Evolutionary conservation across 2,113 vertebrate genomes (phyloP).

Genomic region (Podarcis raffonei): DNA sequence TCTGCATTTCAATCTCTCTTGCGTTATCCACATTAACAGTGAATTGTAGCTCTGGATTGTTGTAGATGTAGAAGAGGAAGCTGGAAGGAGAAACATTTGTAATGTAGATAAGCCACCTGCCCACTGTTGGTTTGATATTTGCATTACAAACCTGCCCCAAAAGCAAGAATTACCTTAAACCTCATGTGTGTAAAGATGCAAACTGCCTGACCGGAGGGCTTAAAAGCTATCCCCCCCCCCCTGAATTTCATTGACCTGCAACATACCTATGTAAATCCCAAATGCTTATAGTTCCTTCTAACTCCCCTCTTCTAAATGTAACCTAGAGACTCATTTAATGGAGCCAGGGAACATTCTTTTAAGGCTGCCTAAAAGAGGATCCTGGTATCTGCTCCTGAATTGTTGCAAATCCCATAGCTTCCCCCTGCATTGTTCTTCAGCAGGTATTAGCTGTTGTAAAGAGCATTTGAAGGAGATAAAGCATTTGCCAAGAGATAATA

Average conservation of each 20-base stretch:
- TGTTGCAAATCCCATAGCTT: background rate
- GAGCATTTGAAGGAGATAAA: background rate
- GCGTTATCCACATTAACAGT: background rate
- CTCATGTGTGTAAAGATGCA: too few relatives aligned
- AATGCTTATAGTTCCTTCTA: background rate
- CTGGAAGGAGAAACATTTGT: background rate
- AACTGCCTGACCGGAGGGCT: background rate
- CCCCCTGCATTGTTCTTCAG: background rate
- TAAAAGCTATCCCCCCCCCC: background rate
- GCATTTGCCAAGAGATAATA: background rate
- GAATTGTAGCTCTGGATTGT: too few relatives aligned
- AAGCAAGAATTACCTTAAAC: background rate
- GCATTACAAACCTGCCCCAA: background rate
- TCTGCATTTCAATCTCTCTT: background rate
- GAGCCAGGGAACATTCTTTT: background rate
- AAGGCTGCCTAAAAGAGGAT: background rate
- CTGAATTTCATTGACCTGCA: background rate
- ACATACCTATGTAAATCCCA: background rate
- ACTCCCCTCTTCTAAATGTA: background rate
- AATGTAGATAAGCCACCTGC: background rate
- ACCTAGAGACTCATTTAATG: background rate
- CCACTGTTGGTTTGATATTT: background rate
- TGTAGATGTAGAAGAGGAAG: background rate
- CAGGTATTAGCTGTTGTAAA: background rate
- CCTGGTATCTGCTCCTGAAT: background rate